These are phyloP conservation scores for Daboia siamensis DNA, from an alignment of 2,113 vertebrate genomes.

Conservation along the genomic window DNA sequence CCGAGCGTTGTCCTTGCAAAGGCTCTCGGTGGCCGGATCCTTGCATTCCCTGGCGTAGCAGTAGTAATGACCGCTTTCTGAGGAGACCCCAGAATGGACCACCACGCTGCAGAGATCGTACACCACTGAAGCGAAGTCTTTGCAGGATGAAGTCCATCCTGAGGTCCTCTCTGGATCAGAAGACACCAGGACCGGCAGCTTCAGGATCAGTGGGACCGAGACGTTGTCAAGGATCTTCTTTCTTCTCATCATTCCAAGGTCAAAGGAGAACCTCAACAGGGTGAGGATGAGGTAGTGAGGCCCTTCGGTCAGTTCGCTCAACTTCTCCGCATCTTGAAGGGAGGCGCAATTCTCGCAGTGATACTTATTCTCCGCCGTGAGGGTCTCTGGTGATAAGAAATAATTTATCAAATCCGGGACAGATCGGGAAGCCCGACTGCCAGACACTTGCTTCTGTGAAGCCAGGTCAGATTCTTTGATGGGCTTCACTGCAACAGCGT, in stretches of 20 bases:
- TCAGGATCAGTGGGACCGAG: slow-evolving; percentile 72
- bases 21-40: rapidly evolving
- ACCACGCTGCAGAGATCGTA: slow-evolving; percentile 80
- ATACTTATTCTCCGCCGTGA: slow-evolving; percentile 79
- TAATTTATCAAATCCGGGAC: slow-evolving; percentile 80
- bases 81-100: slow-evolving; percentile 79
- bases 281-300: slow-evolving; percentile 81
- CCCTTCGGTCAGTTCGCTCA: slow-evolving; percentile 73
- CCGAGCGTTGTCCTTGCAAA: rapidly evolving
- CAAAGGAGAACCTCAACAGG: slow-evolving; percentile 76
- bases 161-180: background rate
- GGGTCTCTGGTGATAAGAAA: slow-evolving; percentile 75
- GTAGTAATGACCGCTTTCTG: slow-evolving; percentile 81
- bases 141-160: background rate
- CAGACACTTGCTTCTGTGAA: slow-evolving; percentile 10
- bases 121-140: slow-evolving; percentile 51
- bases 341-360: slow-evolving; percentile 76
- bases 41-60: slow-evolving; percentile 78
- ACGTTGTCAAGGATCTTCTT: slow-evolving; percentile 80
- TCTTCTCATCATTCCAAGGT: slow-evolving; percentile 74
- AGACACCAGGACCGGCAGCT: slow-evolving; percentile 65
- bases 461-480: background rate
- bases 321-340: slow-evolving; percentile 78
- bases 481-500: background rate
- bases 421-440: slow-evolving; percentile 62